phyloP scores from a whole-genome alignment of 2,797 vertebrate genomes.

The Phoxinus dragarum region DNA sequence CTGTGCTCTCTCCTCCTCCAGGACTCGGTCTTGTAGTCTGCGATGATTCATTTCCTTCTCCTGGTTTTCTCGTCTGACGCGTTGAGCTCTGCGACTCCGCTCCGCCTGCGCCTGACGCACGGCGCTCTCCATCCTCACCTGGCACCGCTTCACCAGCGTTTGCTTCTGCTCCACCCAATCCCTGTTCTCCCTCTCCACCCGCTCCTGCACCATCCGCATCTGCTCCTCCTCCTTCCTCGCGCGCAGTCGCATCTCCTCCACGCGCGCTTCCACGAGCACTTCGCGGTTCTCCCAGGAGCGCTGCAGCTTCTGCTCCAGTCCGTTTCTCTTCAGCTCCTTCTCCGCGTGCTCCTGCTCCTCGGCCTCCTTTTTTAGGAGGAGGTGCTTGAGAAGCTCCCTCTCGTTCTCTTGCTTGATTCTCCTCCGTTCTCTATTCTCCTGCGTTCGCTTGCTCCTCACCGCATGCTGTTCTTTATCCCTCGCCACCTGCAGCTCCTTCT shows the following conservation, averaged over 20 bases:
- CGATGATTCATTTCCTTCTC: constrained; percentile 70
- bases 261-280: constrained; percentile 59
- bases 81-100: constrained; percentile 58
- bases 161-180: constrained; percentile 68
- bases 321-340: constrained; percentile 67
- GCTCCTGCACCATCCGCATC: constrained; percentile 65
- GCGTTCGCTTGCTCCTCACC: constrained; percentile 62
- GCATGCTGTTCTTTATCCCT: constrained; percentile 67
- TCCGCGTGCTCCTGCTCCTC: constrained; percentile 75
- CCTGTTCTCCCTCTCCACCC: constrained; percentile 60
- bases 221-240: constrained; percentile 70
- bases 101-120: constrained; percentile 49
- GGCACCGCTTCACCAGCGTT: constrained; percentile 68
- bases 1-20: constrained; percentile 73
- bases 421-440: constrained; percentile 61
- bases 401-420: constrained; percentile 73
- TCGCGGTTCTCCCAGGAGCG: constrained; percentile 59
- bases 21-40: constrained; percentile 70
- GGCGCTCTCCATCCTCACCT: constrained; percentile 71
- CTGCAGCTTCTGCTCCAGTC: constrained; percentile 70
- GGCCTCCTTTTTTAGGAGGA: constrained; percentile 74
- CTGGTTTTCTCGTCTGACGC: constrained; percentile 59
- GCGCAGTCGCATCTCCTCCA: constrained; percentile 67
- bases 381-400: constrained; percentile 73
- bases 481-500: constrained; percentile 63